Conservation (phyloP, 2,888 invertebrate species). For the Troilus luridus region DNA sequence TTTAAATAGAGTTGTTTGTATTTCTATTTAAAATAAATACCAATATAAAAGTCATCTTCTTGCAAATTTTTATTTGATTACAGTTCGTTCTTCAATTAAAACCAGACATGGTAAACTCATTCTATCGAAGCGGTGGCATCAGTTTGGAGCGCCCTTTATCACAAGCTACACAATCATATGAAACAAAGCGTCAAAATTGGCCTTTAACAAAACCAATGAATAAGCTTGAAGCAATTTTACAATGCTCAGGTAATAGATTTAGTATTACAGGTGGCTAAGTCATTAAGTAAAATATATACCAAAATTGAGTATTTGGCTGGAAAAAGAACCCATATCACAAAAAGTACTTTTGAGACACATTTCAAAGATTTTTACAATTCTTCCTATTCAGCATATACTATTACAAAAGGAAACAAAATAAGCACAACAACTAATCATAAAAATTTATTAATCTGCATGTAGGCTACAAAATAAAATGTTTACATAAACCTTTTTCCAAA, state of each 20-base stretch:
- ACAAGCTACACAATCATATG: conserved; percentile 69
- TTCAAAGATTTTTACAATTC: too few relatives aligned
- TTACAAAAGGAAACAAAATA: too few relatives aligned
- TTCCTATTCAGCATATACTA: too few relatives aligned
- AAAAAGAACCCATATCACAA: too few relatives aligned
- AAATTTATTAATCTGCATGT: too few relatives aligned
- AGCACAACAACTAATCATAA: too few relatives aligned
- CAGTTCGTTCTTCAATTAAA: conserved; percentile 59
- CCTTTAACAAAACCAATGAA: conserved; percentile 70
- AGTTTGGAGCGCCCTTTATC: conserved; percentile 68
- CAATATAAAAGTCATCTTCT: not conserved
- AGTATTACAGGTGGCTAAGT: not conserved
- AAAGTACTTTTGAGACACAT: too few relatives aligned
- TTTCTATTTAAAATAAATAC: not conserved
- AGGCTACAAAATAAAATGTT: too few relatives aligned
- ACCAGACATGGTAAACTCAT: not conserved
- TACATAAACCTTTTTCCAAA: too few relatives aligned
- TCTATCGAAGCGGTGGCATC: conserved; percentile 64
- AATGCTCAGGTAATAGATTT: conserved; percentile 67
- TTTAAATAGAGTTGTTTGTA: not conserved
- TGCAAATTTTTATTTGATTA: not conserved
- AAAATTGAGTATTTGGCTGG: too few relatives aligned
- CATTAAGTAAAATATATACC: too few relatives aligned
- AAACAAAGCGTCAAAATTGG: conserved; percentile 68
- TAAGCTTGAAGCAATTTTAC: conserved; percentile 69